phyloP scores from a whole-genome alignment of 2,888 invertebrate species.

The Drosophila monieri region DNA sequence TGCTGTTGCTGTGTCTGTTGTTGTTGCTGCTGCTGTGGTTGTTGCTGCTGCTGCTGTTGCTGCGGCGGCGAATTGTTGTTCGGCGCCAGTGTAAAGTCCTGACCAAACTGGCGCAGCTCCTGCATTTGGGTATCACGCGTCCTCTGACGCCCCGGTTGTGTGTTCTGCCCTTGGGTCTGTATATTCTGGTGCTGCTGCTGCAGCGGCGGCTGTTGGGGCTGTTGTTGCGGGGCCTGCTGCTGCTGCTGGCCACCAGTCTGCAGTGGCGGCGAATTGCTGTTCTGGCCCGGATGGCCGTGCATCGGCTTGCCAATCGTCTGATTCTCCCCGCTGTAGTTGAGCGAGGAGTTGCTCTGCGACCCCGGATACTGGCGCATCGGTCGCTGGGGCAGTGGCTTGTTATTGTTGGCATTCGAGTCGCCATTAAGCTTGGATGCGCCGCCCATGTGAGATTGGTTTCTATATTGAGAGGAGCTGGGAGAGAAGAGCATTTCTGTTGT shows the following conservation, averaged over 20 bases:
- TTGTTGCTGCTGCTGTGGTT: conserved; percentile 39
- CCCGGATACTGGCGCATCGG: conserved; percentile 81
- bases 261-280: conserved; percentile 78
- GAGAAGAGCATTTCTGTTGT: background rate
- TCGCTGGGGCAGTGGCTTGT: conserved; percentile 81
- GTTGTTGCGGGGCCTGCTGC: conserved; percentile 47
- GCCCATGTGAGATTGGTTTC: conserved; percentile 75
- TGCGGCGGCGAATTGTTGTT: conserved; percentile 80
- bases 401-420: conserved; percentile 77
- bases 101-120: conserved; percentile 91
- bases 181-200: conserved; percentile 56
- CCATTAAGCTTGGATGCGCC: conserved; percentile 82
- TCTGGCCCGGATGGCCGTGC: conserved; percentile 72
- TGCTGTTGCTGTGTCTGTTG: conserved; percentile 47
- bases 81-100: conserved; percentile 89
- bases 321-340: conserved; percentile 71
- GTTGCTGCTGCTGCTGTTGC: conserved; percentile 62
- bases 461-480: conserved; percentile 73
- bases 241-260: conserved; percentile 64
- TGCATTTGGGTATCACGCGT: conserved; percentile 82
- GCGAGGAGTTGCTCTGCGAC: conserved; percentile 75
- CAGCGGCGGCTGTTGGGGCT: conserved; percentile 43
- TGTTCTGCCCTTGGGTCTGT: conserved; percentile 70
- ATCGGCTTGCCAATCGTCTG: conserved; percentile 75
- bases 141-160: conserved; percentile 80